These are phyloP conservation scores for Macrobrachium rosenbergii DNA, from an alignment of 1,140 invertebrate genomes.

Conservation along the genomic window DNA sequence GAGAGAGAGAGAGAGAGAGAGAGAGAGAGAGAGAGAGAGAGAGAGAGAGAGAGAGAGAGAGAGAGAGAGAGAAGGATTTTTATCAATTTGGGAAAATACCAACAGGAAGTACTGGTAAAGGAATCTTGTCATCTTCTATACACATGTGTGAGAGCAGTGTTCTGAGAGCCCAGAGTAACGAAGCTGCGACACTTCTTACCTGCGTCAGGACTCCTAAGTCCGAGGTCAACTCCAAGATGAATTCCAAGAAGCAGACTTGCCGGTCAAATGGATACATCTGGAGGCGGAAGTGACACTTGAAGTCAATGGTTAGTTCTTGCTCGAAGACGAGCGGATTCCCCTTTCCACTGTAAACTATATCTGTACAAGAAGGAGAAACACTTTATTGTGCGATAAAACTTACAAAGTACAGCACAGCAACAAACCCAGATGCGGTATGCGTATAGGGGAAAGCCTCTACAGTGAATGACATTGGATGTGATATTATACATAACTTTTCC, in stretches of 20 bases:
- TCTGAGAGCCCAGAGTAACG: background rate
- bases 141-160: no score
- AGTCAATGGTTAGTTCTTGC: slow-evolving; percentile 35
- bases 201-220: slow-evolving; percentile 8
- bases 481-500: no score
- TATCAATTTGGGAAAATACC: background rate
- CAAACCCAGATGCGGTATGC: no score
- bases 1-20: no score
- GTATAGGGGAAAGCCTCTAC: no score
- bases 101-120: background rate
- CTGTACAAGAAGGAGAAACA: background rate
- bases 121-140: background rate
- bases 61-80: background rate
- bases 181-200: background rate
- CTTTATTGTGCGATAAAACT: background rate
- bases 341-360: slow-evolving; percentile 28
- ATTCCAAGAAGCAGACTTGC: slow-evolving; percentile 33
- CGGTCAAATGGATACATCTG: slow-evolving; percentile 56
- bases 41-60: no score
- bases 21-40: no score
- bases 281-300: slow-evolving; percentile 53
- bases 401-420: background rate
- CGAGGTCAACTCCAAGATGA: slow-evolving; percentile 34
- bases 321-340: slow-evolving; percentile 25
- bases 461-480: no score